Evolutionary conservation across 1,140 invertebrate genomes (phyloP).

Genomic region (Berghia stephanieae): DNA sequence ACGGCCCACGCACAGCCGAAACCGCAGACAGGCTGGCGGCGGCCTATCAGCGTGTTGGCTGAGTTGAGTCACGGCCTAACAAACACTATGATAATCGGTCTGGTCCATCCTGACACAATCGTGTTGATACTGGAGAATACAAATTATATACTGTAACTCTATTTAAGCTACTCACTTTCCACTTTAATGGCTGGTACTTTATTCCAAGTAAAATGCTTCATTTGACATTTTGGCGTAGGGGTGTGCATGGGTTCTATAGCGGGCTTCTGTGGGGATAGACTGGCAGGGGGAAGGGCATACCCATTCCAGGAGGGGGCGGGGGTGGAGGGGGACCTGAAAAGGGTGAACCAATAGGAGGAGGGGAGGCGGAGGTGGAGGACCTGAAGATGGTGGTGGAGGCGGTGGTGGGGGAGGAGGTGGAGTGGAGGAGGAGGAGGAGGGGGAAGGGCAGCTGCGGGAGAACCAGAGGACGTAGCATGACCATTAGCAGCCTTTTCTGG

Average conservation of each 20-base stretch:
- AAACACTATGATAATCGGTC: too few species aligned
- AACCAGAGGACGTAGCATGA: not conserved
- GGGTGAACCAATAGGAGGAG: slow-evolving; percentile 13
- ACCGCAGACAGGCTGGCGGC: too few species aligned
- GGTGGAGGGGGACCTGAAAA: slow-evolving; percentile 30
- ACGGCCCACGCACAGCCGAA: too few species aligned
- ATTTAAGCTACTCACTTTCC: slow-evolving; percentile 50
- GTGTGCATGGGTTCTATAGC: slow-evolving; percentile 47
- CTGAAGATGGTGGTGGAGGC: slow-evolving; percentile 44
- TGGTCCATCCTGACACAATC: too few species aligned
- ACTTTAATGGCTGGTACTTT: slow-evolving; percentile 52
- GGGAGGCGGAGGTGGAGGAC: slow-evolving; percentile 43
- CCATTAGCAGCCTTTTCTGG: too few species aligned
- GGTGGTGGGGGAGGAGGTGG: slow-evolving; percentile 15
- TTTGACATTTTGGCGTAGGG: slow-evolving; percentile 59
- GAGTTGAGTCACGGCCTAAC: too few species aligned
- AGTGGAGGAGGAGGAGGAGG: slow-evolving; percentile 33
- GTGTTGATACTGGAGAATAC: too few species aligned
- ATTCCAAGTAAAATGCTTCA: slow-evolving; percentile 63
- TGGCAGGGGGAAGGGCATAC: slow-evolving; percentile 31
- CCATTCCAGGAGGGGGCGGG: slow-evolving; percentile 22
- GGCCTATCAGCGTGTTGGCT: too few species aligned
- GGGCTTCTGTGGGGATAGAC: slow-evolving; percentile 30
- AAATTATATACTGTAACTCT: too few species aligned
- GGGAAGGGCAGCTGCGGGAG: slow-evolving; percentile 6